Conservation (phyloP, 2,113 vertebrate species). For the Mormyrus lacerda region DNA sequence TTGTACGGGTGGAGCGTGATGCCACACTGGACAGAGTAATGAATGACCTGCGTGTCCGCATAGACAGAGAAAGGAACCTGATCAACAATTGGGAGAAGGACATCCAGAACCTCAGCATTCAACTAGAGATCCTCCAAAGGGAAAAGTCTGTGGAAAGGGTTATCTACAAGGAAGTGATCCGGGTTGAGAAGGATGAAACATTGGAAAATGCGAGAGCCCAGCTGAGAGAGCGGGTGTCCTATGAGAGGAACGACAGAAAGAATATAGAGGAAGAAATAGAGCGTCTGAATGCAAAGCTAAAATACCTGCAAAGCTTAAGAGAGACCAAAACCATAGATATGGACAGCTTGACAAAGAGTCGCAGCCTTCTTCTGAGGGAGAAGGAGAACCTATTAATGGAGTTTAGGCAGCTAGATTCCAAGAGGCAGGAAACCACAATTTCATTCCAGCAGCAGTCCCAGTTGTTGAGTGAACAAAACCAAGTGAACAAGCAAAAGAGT, state of each 20-base stretch:
- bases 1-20: slow-evolving; percentile 86
- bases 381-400: slow-evolving; percentile 63
- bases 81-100: slow-evolving; percentile 71
- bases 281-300: slow-evolving; percentile 63
- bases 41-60: slow-evolving; percentile 60
- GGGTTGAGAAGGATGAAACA: slow-evolving; percentile 84
- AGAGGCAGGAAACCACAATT: slow-evolving; percentile 66
- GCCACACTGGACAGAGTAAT: slow-evolving; percentile 74
- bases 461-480: slow-evolving; percentile 67
- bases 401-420: slow-evolving; percentile 65
- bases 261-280: slow-evolving; percentile 70
- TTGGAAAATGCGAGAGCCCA: slow-evolving; percentile 74
- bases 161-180: slow-evolving; percentile 89
- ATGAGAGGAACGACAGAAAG: slow-evolving; percentile 65
- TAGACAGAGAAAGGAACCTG: slow-evolving; percentile 71
- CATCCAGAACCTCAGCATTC: slow-evolving; percentile 64
- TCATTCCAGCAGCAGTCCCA: slow-evolving; percentile 74
- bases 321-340: slow-evolving; percentile 68
- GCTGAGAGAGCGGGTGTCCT: slow-evolving; percentile 68
- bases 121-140: slow-evolving; percentile 73
- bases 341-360: slow-evolving; percentile 57
- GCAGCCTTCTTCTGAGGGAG: slow-evolving; percentile 63
- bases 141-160: slow-evolving; percentile 83
- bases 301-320: slow-evolving; percentile 56
- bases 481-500: slow-evolving; percentile 71